Evolutionary conservation across 2,888 invertebrate species (phyloP), one percentile per base, ranked within the genome.

Genomic region (Yponomeuta evonymella): DNA sequence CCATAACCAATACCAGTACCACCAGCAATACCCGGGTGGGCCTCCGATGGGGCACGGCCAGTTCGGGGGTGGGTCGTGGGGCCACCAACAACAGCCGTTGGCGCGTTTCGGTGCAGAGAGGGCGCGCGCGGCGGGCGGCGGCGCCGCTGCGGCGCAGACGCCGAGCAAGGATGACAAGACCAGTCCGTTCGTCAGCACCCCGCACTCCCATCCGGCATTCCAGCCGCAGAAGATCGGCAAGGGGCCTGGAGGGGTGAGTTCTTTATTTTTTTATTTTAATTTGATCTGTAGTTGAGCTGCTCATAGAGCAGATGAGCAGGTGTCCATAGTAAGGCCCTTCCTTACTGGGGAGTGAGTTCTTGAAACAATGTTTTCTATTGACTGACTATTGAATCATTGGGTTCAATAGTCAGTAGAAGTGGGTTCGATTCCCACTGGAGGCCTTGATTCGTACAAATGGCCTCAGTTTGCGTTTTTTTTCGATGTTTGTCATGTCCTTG

Each of bases 201-300:
- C 96, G 75, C 97, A 97, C 93, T 97, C 98, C 66, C 97, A 98
- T 91, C 96, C 98, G 63, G 96, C 96, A 72, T 98, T 98, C 88
- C 96, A 96, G 76, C 98, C 98, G 12, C 98, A 98, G 85, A 98
- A 98, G 93, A 95, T 97, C 75, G 97, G 97, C 70, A 97, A 98
- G 84, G 94, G 94, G 1, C 88, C 93, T 71, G 84, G 90, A 72
- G 90, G 87, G 81, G 94, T 94, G 78, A 92, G 93, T 89, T 58
- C 15, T 8, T 43, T 8, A 1, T 43, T 5, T 43, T 43, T 33
- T 33, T 4, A 33, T 33, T 33, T 33, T 33, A 33, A 33, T 33
- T 33, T 33, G 33, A 33, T 33, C 33, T 2, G 33, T 33, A 33
- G 23, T 23, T 23, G 23, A 33, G 0, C 33, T 4, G 33, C 33